A percentile compares a stretch with the other conserved stretches of the same genome.
phyloP scores from a whole-genome alignment of 2,797 vertebrate genomes.

The Tenualosa thibaudeaui region DNA sequence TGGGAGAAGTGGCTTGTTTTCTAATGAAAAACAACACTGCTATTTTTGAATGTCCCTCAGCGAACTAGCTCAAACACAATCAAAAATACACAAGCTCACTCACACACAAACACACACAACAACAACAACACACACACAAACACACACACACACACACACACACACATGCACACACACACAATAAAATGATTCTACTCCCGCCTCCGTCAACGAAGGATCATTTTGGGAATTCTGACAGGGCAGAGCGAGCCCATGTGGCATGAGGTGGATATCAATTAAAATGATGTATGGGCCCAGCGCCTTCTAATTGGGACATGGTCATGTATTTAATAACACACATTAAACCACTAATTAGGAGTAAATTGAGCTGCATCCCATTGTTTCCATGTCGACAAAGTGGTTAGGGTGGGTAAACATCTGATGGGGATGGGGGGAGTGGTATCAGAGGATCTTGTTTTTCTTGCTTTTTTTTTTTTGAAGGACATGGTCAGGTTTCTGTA shows the following conservation, averaged over 20 bases:
- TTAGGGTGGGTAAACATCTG: conserved; percentile 63
- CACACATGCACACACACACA: not conserved
- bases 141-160: not conserved
- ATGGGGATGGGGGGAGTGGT: not conserved
- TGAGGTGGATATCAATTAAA: conserved; percentile 54
- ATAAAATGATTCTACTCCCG: conserved; percentile 50
- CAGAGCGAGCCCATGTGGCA: conserved; percentile 46
- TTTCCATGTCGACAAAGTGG: conserved; percentile 63
- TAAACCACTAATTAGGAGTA: conserved; percentile 46
- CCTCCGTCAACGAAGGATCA: conserved; percentile 55
- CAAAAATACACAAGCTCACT: conserved; percentile 26
- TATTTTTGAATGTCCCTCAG: conserved; percentile 57
- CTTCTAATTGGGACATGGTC: conserved; percentile 49
- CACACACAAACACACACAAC: conserved; percentile 3
- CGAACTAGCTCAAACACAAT: conserved; percentile 38
- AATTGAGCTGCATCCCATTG: conserved; percentile 39
- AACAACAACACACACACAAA: not conserved
- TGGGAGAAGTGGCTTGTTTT: conserved; percentile 59
- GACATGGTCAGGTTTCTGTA: not conserved
- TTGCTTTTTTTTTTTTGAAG: not conserved
- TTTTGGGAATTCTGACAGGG: conserved; percentile 64
- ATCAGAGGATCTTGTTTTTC: not conserved
- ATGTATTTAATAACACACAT: conserved; percentile 51
- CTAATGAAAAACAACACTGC: conserved; percentile 65
- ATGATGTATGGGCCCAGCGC: conserved; percentile 50